Conservation (phyloP, 2,888 invertebrate species). For the Drosophila peninsularis region DNA sequence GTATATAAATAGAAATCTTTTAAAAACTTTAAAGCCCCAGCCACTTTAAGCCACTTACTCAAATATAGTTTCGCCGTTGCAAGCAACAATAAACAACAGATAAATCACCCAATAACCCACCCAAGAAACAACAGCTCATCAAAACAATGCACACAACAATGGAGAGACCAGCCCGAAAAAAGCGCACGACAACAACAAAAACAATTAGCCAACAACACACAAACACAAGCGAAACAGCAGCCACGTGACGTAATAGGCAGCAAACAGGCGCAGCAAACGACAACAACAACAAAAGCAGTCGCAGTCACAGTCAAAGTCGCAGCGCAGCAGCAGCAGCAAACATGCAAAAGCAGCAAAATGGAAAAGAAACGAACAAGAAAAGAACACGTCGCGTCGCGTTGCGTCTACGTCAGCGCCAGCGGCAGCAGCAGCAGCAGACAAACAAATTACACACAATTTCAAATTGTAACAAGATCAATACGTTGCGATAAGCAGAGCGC, state of each 20-base stretch:
- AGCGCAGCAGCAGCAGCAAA: conserved; percentile 25
- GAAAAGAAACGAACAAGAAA: conserved; percentile 18
- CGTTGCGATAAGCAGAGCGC: conserved; percentile 44
- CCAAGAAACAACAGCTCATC: conserved; percentile 3
- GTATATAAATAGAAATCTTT: no score
- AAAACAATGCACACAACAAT: conserved; percentile 30
- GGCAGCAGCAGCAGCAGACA: conserved; percentile 46
- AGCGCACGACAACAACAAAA: conserved; percentile 16
- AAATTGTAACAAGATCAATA: conserved; percentile 73
- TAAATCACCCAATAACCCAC: conserved; percentile 2
- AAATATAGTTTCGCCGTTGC: not conserved
- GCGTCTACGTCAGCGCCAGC: conserved; percentile 40
- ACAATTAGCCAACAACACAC: conserved; percentile 20
- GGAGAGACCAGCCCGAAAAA: conserved; percentile 25
- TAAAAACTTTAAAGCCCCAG: no score
- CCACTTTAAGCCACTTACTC: no score
- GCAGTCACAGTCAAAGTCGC: not conserved
- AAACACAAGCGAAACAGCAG: conserved; percentile 28
- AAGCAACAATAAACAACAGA: not conserved
- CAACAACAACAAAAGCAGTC: conserved; percentile 16
- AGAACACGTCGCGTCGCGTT: conserved; percentile 39
- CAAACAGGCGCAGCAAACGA: conserved; percentile 38
- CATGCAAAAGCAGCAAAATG: conserved; percentile 23
- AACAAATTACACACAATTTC: conserved; percentile 67
- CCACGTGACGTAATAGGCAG: conserved; percentile 68